phyloP scores from a whole-genome alignment of 2,797 vertebrate species.

The Dendrocincla tyrannina region DNA sequence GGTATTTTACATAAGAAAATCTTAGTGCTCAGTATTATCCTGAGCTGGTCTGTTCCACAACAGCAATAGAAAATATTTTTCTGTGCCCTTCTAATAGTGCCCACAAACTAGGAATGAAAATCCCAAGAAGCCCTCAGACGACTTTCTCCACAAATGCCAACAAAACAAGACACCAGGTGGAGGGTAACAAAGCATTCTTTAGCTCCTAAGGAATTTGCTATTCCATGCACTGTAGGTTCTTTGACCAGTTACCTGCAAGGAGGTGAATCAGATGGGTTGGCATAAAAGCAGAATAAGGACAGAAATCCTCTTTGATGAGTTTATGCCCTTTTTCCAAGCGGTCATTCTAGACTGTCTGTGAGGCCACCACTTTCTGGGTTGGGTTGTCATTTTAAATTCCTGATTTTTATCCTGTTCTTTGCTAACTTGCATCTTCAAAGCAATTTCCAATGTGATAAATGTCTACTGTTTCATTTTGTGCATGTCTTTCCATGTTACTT shows the following conservation, averaged over 20 bases:
- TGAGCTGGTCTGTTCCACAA: background rate
- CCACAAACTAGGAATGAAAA: background rate
- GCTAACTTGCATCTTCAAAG: background rate
- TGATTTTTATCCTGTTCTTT: background rate
- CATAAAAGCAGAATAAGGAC: background rate
- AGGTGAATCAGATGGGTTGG: background rate
- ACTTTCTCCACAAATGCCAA: background rate
- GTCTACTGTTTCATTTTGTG: background rate
- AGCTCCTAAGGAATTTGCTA: background rate
- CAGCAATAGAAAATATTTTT: background rate
- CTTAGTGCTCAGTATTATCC: background rate
- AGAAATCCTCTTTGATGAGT: background rate
- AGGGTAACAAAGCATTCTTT: background rate
- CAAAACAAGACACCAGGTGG: background rate
- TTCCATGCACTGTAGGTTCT: background rate
- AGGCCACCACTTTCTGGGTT: background rate
- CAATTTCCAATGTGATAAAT: background rate
- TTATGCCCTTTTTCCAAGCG: background rate
- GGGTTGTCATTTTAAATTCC: background rate
- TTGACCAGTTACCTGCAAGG: background rate
- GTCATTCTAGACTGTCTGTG: background rate
- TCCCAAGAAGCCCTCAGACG: background rate
- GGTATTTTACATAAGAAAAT: constrained; percentile 2
- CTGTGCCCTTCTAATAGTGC: background rate
- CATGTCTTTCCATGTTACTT: background rate